Base-by-base conservation (phyloP, 2,797 vertebrate genomes). In the Mus minutoides region DNA sequence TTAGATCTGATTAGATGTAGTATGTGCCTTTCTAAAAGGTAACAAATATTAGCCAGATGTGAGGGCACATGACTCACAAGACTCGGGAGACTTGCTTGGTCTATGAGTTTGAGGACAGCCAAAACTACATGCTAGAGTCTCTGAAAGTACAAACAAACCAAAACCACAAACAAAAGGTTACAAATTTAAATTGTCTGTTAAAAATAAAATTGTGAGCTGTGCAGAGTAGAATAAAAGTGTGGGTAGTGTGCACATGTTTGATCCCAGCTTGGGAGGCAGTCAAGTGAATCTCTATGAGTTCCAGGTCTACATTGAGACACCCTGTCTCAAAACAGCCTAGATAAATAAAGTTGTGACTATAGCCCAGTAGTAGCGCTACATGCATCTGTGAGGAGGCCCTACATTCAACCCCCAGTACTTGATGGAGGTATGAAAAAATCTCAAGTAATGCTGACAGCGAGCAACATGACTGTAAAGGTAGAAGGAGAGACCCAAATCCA, bases 141-240 rank as follows among this genome's bases (percentile, higher is more conserved):
- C 43, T 31, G 64, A 85, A 83, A 62, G 17, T 46, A 46, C 13
- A 76, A 43, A 76, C 40, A 46, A 76, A 29, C 40, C 40, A 29
- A 77, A 49, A 31, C 26, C 26, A 62, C 43, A 83, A 83, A 82
- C 79, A 64, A 49, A 86, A 69, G 83, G 31, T 69, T 52, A 49
- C 96, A 96, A 98, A 96, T 98, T 98, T 94, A 98, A 98, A 98
- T 98, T 96, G 82, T 94, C 78, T 98, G 98, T 97, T 98, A 97
- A 98, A 98, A 98, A 88, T 95, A 97, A 96, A 76, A 82, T 76
- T 76, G 26, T 76, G 75, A 76, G 43, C 24, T 43, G 22, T 12
- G 24, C 26, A 46, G 6, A 11, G 7, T 37, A 37, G 69, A 98
- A 89, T 95, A 97, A 96, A 82, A 84, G 46, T 49, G 73, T 76